Evolutionary conservation across 2,113 vertebrate species (phyloP).

Genomic region (Prietella phreatophila): DNA sequence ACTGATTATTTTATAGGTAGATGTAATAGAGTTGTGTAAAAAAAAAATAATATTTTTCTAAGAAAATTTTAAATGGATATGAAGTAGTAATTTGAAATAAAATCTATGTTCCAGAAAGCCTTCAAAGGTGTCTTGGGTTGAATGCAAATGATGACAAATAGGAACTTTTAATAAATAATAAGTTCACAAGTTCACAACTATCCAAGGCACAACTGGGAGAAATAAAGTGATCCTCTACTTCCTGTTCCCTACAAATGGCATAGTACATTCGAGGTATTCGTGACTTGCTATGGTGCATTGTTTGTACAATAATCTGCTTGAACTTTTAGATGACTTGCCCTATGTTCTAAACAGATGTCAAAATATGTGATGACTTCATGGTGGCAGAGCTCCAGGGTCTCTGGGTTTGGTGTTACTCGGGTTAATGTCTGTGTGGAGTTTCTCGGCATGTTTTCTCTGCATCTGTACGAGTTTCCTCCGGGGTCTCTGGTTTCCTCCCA

Average conservation of each 20-base stretch:
- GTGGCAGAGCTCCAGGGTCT: not conserved
- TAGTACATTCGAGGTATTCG: not conserved
- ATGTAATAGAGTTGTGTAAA: conserved; percentile 57
- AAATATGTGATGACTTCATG: not conserved
- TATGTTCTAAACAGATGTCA: not conserved
- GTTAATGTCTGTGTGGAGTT: not conserved
- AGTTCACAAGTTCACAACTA: not conserved
- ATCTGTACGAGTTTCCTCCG: not conserved
- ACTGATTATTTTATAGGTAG: conserved; percentile 63
- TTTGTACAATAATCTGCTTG: not conserved
- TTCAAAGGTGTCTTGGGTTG: not conserved
- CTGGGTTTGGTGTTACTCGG: not conserved
- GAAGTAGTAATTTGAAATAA: conserved; percentile 60
- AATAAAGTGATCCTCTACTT: not conserved
- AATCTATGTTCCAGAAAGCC: conserved; percentile 37
- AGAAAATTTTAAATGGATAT: conserved; percentile 60
- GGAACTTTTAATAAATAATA: not conserved
- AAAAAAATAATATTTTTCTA: conserved; percentile 66
- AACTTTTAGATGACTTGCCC: not conserved
- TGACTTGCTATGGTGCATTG: not conserved
- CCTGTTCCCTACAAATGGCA: not conserved
- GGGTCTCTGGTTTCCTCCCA: not conserved
- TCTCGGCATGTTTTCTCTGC: not conserved
- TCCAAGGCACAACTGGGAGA: not conserved
- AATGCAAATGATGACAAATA: not conserved